Evolutionary conservation across 2,797 vertebrate species (phyloP).

Genomic region (Poeciliopsis turneri): DNA sequence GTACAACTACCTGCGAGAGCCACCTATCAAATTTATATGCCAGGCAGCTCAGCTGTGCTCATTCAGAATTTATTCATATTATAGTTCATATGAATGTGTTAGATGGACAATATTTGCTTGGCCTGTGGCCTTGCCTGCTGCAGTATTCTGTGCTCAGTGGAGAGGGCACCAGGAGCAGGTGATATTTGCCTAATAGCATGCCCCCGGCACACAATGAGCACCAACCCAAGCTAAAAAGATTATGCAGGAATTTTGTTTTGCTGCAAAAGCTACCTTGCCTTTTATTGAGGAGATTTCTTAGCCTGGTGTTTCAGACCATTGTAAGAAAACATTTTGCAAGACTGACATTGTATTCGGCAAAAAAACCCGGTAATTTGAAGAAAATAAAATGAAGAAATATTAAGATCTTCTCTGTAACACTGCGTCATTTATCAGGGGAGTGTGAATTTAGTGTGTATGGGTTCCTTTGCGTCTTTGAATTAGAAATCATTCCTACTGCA

Average conservation of each 20-base stretch:
- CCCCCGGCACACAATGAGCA: constrained; percentile 59
- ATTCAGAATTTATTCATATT: constrained; percentile 66
- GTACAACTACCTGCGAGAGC: constrained; percentile 52
- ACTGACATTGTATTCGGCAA: constrained; percentile 2
- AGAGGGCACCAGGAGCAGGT: constrained; percentile 63
- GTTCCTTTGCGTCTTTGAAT: constrained; percentile 31
- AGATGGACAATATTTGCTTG: constrained; percentile 72
- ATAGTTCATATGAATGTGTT: constrained; percentile 75
- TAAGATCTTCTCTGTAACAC: constrained; percentile 10
- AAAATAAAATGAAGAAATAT: background rate
- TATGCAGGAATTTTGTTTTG: constrained; percentile 56
- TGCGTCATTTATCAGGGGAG: constrained; percentile 18
- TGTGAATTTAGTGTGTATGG: constrained; percentile 36
- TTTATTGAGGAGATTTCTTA: constrained; percentile 26
- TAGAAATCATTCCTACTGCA: constrained; percentile 46
- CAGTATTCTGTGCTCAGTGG: constrained; percentile 56
- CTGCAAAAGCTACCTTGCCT: constrained; percentile 29
- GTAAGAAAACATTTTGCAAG: constrained; percentile 12
- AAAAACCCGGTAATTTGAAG: background rate
- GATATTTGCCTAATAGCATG: constrained; percentile 70
- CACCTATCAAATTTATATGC: constrained; percentile 67
- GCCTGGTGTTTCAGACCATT: constrained; percentile 8
- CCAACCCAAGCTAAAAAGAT: constrained; percentile 50
- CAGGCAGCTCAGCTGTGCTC: constrained; percentile 56
- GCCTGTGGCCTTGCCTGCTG: constrained; percentile 71